Conservation (phyloP, 2,888 invertebrate species). For the Dromius quadrimaculatus region DNA sequence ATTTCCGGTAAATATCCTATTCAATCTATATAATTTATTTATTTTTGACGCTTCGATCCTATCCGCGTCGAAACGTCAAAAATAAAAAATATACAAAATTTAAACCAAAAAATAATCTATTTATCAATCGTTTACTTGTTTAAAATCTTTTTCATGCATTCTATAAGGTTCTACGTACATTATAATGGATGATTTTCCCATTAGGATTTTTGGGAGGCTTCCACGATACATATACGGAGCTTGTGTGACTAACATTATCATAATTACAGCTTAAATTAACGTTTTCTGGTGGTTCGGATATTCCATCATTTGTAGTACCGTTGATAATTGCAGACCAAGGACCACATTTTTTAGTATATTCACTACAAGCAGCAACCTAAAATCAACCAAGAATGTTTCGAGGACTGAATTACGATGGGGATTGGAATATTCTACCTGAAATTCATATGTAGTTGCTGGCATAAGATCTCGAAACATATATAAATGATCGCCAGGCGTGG, state of each 20-base stretch:
- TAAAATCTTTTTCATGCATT: neutral
- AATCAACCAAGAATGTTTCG: conserved; percentile 65
- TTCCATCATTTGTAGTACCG: conserved; percentile 87
- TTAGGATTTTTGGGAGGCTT: conserved; percentile 79
- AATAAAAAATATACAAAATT: too few relatives aligned
- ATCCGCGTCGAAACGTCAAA: too few relatives aligned
- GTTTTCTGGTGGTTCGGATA: conserved; percentile 79
- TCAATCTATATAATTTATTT: too few relatives aligned
- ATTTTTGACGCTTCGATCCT: too few relatives aligned
- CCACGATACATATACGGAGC: conserved; percentile 80
- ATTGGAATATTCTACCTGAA: conserved; percentile 73
- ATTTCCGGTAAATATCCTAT: too few relatives aligned
- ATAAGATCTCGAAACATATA: conserved; percentile 84
- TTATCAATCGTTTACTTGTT: too few relatives aligned
- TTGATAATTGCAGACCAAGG: conserved; percentile 82
- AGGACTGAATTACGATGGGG: neutral
- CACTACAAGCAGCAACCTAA: conserved; percentile 84
- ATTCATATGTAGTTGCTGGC: conserved; percentile 84
- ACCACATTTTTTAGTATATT: conserved; percentile 81
- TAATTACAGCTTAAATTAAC: conserved; percentile 76
- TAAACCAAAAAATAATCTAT: too few relatives aligned
- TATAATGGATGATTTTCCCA: conserved; percentile 83
- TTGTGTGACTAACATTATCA: conserved; percentile 71
- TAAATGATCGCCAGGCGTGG: conserved; percentile 75
- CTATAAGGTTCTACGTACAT: conserved; percentile 65